Evolutionary conservation across 2,113 vertebrate genomes (phyloP).

Genomic region (Raja brachyura): DNA sequence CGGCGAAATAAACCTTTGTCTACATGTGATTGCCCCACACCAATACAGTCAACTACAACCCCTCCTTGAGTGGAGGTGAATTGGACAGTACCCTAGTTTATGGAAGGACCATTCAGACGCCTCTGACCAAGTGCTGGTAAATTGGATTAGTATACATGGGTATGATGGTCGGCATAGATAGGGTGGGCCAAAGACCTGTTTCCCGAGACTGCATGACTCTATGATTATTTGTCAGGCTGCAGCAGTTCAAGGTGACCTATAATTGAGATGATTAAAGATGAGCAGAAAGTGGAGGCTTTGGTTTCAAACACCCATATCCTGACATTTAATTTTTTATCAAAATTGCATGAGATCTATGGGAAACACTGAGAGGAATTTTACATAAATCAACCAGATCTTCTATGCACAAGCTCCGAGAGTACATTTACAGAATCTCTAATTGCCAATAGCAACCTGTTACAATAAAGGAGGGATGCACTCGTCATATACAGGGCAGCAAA

Average conservation of each 20-base stretch:
- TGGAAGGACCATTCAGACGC: too few relatives aligned
- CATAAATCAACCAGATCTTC: neutral
- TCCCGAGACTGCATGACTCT: too few relatives aligned
- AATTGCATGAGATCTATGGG: neutral
- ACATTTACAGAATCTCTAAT: neutral
- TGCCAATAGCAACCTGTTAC: neutral
- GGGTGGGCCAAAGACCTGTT: too few relatives aligned
- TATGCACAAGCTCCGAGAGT: neutral
- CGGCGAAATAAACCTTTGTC: neutral
- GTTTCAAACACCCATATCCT: neutral
- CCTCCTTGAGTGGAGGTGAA: too few relatives aligned
- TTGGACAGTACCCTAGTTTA: too few relatives aligned
- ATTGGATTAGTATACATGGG: too few relatives aligned
- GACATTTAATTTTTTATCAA: neutral
- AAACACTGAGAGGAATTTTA: neutral
- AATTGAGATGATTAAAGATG: neutral
- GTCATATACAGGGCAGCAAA: too few relatives aligned
- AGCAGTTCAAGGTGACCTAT: neutral
- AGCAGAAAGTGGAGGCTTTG: neutral
- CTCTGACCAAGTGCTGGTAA: too few relatives aligned
- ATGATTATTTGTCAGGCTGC: neutral
- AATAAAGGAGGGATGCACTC: too few relatives aligned
- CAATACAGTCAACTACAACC: neutral
- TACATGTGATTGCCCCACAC: neutral
- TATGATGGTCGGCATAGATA: too few relatives aligned